These are phyloP conservation scores for Drosophila pegasa DNA, from an alignment of 2,888 invertebrate genomes.

Conservation along the genomic window DNA sequence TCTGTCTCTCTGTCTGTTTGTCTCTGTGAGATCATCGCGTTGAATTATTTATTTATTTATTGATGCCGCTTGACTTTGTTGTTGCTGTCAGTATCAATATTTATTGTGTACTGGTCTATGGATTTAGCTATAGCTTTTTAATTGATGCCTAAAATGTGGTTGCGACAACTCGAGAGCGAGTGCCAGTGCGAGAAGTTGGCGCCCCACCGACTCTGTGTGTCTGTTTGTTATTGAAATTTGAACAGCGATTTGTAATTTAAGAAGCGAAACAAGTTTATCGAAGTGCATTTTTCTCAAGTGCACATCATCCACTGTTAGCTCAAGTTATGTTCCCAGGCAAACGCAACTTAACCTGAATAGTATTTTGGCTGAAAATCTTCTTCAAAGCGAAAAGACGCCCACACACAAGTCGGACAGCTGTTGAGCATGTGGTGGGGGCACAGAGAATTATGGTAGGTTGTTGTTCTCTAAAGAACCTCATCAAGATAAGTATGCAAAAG, in stretches of 20 bases:
- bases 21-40: constrained; percentile 71
- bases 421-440: constrained; percentile 54
- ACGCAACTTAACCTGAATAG: constrained; percentile 37
- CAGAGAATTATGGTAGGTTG: constrained; percentile 26
- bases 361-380: constrained; percentile 8
- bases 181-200: constrained; percentile 30
- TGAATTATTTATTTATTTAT: constrained; percentile 74
- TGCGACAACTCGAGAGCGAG: constrained; percentile 40
- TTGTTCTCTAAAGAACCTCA: constrained; percentile 12
- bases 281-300: constrained; percentile 39
- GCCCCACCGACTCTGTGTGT: constrained; percentile 43
- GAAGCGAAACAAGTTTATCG: constrained; percentile 56
- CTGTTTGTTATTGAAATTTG: constrained; percentile 59
- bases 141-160: constrained; percentile 77
- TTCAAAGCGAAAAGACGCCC: constrained; percentile 35
- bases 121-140: constrained; percentile 45
- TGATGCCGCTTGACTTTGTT: constrained; percentile 43
- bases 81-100: constrained; percentile 56
- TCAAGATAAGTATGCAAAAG: constrained; percentile 30
- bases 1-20: constrained; percentile 15
- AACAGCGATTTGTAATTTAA: constrained; percentile 60
- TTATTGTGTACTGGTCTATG: constrained; percentile 42
- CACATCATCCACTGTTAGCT: constrained; percentile 13
- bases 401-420: constrained; percentile 48
- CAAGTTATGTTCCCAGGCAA: not conserved